Evolutionary conservation across 2,113 vertebrate genomes (phyloP), one percentile per base, ranked within the genome.

Genomic region (Bungarus multicinctus): DNA sequence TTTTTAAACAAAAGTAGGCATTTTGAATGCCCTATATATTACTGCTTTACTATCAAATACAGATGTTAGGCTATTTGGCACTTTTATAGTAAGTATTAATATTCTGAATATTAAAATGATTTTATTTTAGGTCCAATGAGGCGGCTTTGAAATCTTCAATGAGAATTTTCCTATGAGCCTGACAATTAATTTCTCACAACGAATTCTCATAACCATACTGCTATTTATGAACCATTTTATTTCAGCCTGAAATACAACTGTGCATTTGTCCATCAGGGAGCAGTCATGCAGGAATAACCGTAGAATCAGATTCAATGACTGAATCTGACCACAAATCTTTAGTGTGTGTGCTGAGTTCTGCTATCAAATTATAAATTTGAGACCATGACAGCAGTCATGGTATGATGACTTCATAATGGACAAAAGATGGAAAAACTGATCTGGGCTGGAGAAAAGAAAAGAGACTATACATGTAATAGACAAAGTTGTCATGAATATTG

Each of bases 1-100:
- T 96, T 90, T 96, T 96, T 95, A 96, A 94, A 96, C 93, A 96
- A 90, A 43, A 96, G 94, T 94, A 95, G 94, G 92, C 95, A 96
- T 92, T 93, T 96, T 94, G 96, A 96, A 96, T 96, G 96, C 94
- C 96, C 95, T 95, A 95, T 94, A 94, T 89, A 74, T 64, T 87
- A 43, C 64, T 93, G 57, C 54, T 94, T 90, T 55, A 85, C 93
- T 86, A 89, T 95, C 91, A 93, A 87, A 88, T 95, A 94, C 93
- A 74, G 55, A 34, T 88, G 89, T 90, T 39, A 58, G 92, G 81
- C 85, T 93, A 60, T 52, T 27, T 89, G 55, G 86, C 74, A 92
- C 81, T 92, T 18, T 8, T 91, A 23, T 87, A 94, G 91, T 30
- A 69, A 89, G 9, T 60, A 55, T 45, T 90, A 90, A 34, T 85